Percentiles rank a stretch among this genome's conserved stretches.
Evolutionary conservation across 1,140 invertebrate genomes (phyloP).

Genomic region (Marisa cornuarietis): DNA sequence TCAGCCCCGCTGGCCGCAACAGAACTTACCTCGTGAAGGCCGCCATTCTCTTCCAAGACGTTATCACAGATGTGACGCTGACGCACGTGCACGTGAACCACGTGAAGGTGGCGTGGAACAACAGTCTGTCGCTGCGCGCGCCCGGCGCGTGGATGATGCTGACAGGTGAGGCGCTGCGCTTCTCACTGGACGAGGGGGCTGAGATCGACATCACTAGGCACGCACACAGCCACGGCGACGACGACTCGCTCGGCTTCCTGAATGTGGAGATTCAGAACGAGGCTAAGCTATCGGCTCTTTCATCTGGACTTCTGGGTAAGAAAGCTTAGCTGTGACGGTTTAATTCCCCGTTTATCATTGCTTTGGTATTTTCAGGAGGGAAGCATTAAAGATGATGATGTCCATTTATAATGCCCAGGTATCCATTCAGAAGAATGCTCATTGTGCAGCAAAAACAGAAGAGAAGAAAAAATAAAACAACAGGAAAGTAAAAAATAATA

Average conservation of each 20-base stretch:
- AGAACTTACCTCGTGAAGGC: conserved; percentile 7
- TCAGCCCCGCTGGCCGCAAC: neutral
- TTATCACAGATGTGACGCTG: conserved; percentile 5
- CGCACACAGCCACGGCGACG: conserved; percentile 8
- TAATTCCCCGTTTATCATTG: too few species aligned
- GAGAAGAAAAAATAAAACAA: too few species aligned
- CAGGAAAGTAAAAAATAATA: too few species aligned
- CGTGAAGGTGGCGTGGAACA: conserved; percentile 27
- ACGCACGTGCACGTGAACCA: conserved; percentile 20
- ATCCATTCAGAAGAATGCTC: too few species aligned
- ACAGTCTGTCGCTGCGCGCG: conserved; percentile 1
- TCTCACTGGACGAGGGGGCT: conserved; percentile 29
- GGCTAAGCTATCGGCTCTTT: conserved; percentile 22
- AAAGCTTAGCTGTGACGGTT: neutral
- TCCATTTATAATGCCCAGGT: too few species aligned
- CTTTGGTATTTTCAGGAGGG: too few species aligned
- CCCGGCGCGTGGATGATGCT: conserved; percentile 2
- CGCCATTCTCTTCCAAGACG: conserved; percentile 20
- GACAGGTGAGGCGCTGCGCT: conserved; percentile 2
- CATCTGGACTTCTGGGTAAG: conserved; percentile 39
- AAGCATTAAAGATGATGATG: too few species aligned
- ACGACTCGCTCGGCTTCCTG: conserved; percentile 28
- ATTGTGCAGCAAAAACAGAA: too few species aligned
- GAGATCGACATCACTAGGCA: conserved; percentile 25
- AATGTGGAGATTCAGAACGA: conserved; percentile 43